phyloP scores from a whole-genome alignment of 2,113 vertebrate genomes.

The Deroptyus accipitrinus region DNA sequence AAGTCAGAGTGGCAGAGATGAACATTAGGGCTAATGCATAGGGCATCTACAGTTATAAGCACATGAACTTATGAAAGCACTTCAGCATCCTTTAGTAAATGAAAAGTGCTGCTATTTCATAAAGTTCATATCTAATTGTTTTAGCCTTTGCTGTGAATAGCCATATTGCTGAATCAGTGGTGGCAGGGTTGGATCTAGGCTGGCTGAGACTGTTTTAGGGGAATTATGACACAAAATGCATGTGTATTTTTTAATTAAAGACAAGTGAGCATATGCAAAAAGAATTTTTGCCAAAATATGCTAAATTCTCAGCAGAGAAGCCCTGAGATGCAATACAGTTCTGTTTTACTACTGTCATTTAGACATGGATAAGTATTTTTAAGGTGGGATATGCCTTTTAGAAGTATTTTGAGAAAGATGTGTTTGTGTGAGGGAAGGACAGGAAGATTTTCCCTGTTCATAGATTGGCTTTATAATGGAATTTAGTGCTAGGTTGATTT shows the following conservation, averaged over 20 bases:
- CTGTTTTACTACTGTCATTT: not conserved
- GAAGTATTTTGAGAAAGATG: fast-evolving
- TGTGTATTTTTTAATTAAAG: not conserved
- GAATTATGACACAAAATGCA: not conserved
- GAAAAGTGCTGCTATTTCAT: constrained; percentile 43
- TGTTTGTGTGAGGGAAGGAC: not conserved
- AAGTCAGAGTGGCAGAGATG: constrained; percentile 32
- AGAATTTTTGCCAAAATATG: not conserved
- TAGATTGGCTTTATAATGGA: not conserved
- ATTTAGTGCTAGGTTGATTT: not conserved
- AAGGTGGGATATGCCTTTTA: not conserved
- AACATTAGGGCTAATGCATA: not conserved
- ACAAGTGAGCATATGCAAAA: not conserved
- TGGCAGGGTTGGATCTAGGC: not conserved
- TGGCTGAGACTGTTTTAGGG: not conserved
- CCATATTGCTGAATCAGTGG: not conserved
- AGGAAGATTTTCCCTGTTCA: not conserved
- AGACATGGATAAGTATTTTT: not conserved
- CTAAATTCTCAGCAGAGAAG: not conserved
- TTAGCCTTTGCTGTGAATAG: constrained; percentile 13
- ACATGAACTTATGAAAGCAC: constrained; percentile 5
- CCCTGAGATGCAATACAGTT: not conserved
- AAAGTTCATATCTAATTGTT: constrained; percentile 57
- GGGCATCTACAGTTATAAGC: constrained; percentile 37
- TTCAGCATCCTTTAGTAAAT: constrained; percentile 43